Evolutionary conservation across 2,113 vertebrate species (phyloP), one percentile per base, ranked within the genome.

Genomic region (Equus przewalskii): DNA sequence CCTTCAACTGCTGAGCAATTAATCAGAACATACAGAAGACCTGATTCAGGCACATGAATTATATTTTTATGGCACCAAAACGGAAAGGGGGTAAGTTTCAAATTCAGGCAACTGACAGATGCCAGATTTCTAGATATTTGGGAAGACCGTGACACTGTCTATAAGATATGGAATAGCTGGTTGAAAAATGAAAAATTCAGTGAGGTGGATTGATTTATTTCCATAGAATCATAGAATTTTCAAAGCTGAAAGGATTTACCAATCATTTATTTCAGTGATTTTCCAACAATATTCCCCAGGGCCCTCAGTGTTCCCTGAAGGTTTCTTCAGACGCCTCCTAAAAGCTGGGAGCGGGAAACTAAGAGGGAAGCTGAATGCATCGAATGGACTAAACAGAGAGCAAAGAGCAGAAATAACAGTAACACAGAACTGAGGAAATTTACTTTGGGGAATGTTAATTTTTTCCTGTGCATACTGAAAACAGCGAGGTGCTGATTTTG

Each of bases 21-120:
- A 22, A 72, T 82, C 36, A 81, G 33, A 86, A 87, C 28, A 82
- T 51, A n/a, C 1, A 92, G 78, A 60, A 58, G 62, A 62, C 18
- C 26, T 46, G 86, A 96, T 62, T 93, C 30, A 41, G 85, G 64
- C 15, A 56, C 21, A 75, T 9, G 67, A 76, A 75, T 89, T 72
- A 67, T 46, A 67, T 86, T 85, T 94, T 70, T 64, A 91, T 84
- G 60, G 28, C 56, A 96, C 54, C 33, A 80, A 96, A 87, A 92
- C 30, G 87, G 13, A 44, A 1, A 83, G 33, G 28, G 75, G 41
- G 36, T 80, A 94, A 87, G 41, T 86, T 56, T 62, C 51, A 83
- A 87, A 94, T 69, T 87, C 15, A 83, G 49, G 41, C 26, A 58
- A 88, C 12, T 69, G 44, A 46, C 46, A 95, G 54, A 76, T 18